Percentiles rank a stretch among this genome's conserved stretches.
Conservation (phyloP, 2,113 vertebrate species). For the Paramisgurnus dabryanus region DNA sequence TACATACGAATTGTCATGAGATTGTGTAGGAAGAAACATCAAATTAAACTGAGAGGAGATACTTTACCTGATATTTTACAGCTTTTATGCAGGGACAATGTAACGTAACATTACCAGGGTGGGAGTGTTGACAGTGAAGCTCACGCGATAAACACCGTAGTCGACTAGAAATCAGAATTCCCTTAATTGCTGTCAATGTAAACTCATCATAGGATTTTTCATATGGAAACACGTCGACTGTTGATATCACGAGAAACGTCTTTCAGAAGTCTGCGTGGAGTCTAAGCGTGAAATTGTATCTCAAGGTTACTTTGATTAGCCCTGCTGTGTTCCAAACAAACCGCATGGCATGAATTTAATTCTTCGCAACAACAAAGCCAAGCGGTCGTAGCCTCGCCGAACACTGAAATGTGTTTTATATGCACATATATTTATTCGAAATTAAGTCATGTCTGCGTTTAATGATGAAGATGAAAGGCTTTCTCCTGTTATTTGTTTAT, state of each 20-base stretch:
- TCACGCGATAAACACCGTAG: not conserved
- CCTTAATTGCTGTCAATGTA: constrained; percentile 29
- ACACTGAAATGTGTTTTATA: constrained; percentile 73
- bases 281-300: constrained; percentile 56
- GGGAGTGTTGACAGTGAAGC: not conserved
- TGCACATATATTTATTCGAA: constrained; percentile 78
- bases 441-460: constrained; percentile 75
- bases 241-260: constrained; percentile 36
- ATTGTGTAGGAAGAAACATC: too few relatives aligned
- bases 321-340: constrained; percentile 54
- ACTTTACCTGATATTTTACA: too few relatives aligned
- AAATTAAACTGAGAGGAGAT: too few relatives aligned
- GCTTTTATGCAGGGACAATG: not conserved
- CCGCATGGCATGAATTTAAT: constrained; percentile 64
- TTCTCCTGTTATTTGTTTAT: constrained; percentile 63
- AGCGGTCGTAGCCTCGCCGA: constrained; percentile 67
- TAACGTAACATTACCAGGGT: not conserved
- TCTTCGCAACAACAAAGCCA: constrained; percentile 75
- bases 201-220: not conserved
- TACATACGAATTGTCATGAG: too few relatives aligned
- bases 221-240: constrained; percentile 31
- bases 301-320: constrained; percentile 66
- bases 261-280: constrained; percentile 53
- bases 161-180: not conserved
- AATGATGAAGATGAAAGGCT: constrained; percentile 77